Conservation (phyloP, 2,888 invertebrate genomes). For the Hermaeophaga mercurialis region DNA sequence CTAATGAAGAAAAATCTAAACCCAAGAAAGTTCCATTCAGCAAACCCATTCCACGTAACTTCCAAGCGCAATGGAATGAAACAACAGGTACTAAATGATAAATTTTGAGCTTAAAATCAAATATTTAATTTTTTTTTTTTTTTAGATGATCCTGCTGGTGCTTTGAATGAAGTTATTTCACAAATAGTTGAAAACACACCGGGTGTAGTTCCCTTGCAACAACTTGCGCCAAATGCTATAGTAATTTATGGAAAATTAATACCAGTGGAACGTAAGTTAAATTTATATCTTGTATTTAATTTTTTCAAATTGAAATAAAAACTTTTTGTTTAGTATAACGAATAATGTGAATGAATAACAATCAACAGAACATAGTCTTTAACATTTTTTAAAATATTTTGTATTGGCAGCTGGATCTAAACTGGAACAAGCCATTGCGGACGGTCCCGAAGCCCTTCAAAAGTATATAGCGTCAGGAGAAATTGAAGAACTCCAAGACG, state of each 20-base stretch:
- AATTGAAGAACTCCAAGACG: constrained; percentile 79
- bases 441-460: constrained; percentile 77
- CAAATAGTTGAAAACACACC: constrained; percentile 79
- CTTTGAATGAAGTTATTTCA: constrained; percentile 69
- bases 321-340: no score
- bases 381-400: no score
- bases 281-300: no score
- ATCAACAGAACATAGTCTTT: no score
- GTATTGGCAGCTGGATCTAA: constrained; percentile 72
- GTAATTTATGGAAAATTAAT: constrained; percentile 84
- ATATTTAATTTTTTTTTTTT: constrained; percentile 10
- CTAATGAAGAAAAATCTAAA: constrained; percentile 71
- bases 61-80: constrained; percentile 97
- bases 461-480: constrained; percentile 80
- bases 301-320: no score
- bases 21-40: constrained; percentile 90
- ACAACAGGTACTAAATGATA: constrained; percentile 58
- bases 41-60: constrained; percentile 94
- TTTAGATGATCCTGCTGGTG: constrained; percentile 58
- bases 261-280: constrained; percentile 69
- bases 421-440: constrained; percentile 75
- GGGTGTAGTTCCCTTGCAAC: constrained; percentile 77
- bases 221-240: constrained; percentile 79
- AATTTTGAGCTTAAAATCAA: no score
- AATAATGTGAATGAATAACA: no score